A percentile compares a stretch with the other conserved stretches of the same genome.
Conservation (phyloP, 2,888 invertebrate species). For the Leptinotarsa peninsularis region DNA sequence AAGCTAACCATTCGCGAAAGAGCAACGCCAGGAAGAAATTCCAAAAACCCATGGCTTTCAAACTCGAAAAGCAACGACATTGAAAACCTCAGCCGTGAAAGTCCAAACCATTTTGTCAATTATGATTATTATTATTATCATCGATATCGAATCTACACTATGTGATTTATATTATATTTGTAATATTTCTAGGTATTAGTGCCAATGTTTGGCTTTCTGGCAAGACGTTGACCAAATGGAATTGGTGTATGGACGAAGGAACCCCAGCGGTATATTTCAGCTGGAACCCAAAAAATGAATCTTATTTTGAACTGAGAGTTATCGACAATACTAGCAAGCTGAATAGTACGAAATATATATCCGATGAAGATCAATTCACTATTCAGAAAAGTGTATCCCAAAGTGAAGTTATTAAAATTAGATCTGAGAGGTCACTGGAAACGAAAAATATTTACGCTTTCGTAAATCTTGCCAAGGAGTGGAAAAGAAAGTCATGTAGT, state of each 20-base stretch:
- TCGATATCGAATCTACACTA: too few species aligned
- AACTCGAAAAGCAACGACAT: too few species aligned
- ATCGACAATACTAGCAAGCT: neutral
- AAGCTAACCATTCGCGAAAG: too few species aligned
- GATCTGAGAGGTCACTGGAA: neutral
- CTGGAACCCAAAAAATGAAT: neutral
- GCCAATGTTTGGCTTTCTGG: neutral
- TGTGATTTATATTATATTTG: neutral
- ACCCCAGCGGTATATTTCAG: neutral
- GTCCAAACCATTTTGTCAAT: too few species aligned
- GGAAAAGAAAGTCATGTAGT: slow-evolving; percentile 1
- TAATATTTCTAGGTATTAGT: neutral
- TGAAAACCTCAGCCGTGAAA: too few species aligned
- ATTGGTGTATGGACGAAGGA: neutral
- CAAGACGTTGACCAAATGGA: neutral
- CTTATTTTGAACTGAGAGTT: neutral
- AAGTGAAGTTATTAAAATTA: neutral
- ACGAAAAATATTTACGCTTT: neutral
- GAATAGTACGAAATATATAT: neutral
- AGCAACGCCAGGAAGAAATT: too few species aligned
- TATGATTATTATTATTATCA: too few species aligned
- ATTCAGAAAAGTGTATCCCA: neutral
- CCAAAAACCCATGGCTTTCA: too few species aligned
- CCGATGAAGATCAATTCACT: neutral
- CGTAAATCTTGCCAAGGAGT: slow-evolving; percentile 1